These are phyloP conservation scores for Apamea crenata DNA, from an alignment of 2,888 invertebrate genomes.

Conservation along the genomic window DNA sequence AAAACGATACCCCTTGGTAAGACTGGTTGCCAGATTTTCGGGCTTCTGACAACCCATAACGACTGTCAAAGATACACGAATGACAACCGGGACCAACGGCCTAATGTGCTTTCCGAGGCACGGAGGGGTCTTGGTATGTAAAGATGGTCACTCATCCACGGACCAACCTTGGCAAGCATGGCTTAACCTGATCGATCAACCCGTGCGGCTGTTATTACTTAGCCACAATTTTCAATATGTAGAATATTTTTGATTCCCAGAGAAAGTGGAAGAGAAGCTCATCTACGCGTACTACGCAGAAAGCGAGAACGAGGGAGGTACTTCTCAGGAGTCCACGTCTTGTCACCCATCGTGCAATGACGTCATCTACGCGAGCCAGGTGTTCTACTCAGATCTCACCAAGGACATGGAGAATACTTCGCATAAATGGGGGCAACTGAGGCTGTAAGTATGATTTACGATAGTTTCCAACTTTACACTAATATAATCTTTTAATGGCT, in stretches of 20 bases:
- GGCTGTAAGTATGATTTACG: slow-evolving; percentile 68
- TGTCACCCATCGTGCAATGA: slow-evolving; percentile 87
- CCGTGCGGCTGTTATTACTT: too few relatives aligned
- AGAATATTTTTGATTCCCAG: slow-evolving; percentile 65
- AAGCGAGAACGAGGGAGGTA: slow-evolving; percentile 78
- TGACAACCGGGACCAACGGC: too few relatives aligned
- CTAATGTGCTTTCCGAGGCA: too few relatives aligned
- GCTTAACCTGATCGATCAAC: too few relatives aligned
- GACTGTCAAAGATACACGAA: too few relatives aligned
- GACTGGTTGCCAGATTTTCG: too few relatives aligned
- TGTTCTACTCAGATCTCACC: slow-evolving; percentile 85
- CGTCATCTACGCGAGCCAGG: slow-evolving; percentile 84
- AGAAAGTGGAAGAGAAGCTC: slow-evolving; percentile 80
- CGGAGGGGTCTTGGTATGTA: too few relatives aligned
- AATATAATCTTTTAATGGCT: too few relatives aligned
- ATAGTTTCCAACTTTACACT: background rate
- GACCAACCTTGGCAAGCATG: too few relatives aligned
- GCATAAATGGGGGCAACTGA: slow-evolving; percentile 73
- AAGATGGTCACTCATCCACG: too few relatives aligned
- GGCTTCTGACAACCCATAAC: too few relatives aligned
- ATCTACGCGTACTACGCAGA: slow-evolving; percentile 85
- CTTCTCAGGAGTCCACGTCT: slow-evolving; percentile 73
- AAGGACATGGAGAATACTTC: slow-evolving; percentile 71
- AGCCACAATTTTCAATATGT: background rate
- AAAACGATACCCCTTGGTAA: too few relatives aligned